phyloP scores from a whole-genome alignment of 2,797 vertebrate genomes.

The Florisuga fusca region DNA sequence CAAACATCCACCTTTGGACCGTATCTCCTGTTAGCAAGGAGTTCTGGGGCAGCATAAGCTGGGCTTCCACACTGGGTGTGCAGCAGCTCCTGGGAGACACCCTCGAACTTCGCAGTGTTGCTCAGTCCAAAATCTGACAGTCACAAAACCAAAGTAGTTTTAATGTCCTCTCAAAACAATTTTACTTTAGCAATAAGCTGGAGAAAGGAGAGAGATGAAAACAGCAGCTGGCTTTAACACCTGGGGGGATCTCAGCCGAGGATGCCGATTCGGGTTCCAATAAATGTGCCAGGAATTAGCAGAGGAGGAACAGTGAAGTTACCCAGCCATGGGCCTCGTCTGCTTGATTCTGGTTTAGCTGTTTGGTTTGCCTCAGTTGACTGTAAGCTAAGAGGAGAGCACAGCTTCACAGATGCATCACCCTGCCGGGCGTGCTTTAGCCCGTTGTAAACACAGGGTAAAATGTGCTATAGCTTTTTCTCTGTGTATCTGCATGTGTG shows the following conservation, averaged over 20 bases:
- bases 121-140: constrained; percentile 88
- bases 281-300: not conserved
- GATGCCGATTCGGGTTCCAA: not conserved
- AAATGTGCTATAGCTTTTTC: constrained; percentile 22
- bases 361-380: not conserved
- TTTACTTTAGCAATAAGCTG: not conserved
- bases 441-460: not conserved
- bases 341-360: not conserved
- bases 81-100: constrained; percentile 85
- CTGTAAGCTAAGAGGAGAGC: not conserved
- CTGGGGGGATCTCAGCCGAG: not conserved
- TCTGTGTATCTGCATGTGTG: not conserved
- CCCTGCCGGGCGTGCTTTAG: not conserved
- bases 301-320: not conserved
- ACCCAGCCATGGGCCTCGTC: not conserved
- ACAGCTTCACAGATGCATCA: not conserved
- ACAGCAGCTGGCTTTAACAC: not conserved
- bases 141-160: constrained; percentile 28
- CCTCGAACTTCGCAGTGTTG: constrained; percentile 84
- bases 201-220: not conserved
- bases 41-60: constrained; percentile 87
- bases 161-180: not conserved
- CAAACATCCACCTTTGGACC: constrained; percentile 90
- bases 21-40: constrained; percentile 89
- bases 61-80: constrained; percentile 88